phyloP scores from a whole-genome alignment of 2,888 invertebrate genomes.

The Exocentrus adspersus region DNA sequence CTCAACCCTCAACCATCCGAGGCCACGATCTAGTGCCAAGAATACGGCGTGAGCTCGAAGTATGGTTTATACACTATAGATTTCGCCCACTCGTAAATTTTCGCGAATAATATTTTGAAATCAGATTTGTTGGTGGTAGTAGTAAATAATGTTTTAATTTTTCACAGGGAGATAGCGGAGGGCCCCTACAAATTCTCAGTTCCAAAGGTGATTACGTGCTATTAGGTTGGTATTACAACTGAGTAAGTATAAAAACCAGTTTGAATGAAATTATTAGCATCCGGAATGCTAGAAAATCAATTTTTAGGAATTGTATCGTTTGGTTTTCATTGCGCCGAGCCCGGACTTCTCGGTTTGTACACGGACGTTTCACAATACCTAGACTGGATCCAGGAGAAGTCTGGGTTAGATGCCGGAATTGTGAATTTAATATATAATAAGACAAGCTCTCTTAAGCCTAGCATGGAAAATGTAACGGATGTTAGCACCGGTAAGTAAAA shows the following conservation, averaged over 20 bases:
- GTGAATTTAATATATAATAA: constrained; percentile 31
- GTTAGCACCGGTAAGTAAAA: not conserved
- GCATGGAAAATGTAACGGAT: not conserved
- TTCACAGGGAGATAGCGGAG: constrained; percentile 79
- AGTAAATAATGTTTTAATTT: not conserved
- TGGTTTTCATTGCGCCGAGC: constrained; percentile 73
- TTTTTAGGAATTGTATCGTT: constrained; percentile 76
- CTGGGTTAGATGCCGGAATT: constrained; percentile 40
- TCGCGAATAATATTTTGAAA: no score
- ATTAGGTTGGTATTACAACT: constrained; percentile 68
- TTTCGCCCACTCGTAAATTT: no score
- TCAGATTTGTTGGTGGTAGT: no score
- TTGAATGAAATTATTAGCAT: not conserved
- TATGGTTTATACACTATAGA: no score
- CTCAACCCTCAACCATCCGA: no score
- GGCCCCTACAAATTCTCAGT: constrained; percentile 69
- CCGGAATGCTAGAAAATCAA: no score
- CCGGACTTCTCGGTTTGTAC: constrained; percentile 68
- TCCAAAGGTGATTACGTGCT: constrained; percentile 67
- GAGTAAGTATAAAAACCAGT: no score
- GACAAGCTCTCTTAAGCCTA: constrained; percentile 7
- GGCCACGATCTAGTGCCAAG: no score
- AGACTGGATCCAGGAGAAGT: constrained; percentile 65
- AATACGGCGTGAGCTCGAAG: no score
- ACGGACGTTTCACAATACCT: constrained; percentile 70